phyloP scores from a whole-genome alignment of 2,113 vertebrate genomes.

The Catharus bicknelli region DNA sequence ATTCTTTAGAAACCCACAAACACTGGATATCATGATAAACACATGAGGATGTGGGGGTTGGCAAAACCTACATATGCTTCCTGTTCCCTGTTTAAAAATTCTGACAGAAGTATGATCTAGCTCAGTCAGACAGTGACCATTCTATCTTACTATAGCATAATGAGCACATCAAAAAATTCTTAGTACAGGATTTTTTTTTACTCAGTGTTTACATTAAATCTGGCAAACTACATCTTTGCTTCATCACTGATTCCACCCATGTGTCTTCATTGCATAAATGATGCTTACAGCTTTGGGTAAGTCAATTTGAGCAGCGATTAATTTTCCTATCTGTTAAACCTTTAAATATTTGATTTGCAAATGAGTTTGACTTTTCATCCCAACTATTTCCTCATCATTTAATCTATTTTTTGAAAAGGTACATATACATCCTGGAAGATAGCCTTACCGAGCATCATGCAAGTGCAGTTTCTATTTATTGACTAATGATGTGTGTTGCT shows the following conservation, averaged over 20 bases:
- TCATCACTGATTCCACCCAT: not conserved
- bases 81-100: not conserved
- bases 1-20: not conserved
- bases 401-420: not conserved
- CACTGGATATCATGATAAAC: not conserved
- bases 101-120: not conserved
- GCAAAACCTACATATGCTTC: not conserved
- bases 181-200: not conserved
- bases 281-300: not conserved
- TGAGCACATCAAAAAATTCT: not conserved
- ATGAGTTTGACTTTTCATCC: not conserved
- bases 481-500: not conserved
- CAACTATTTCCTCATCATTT: not conserved
- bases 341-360: constrained; percentile 33
- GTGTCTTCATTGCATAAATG: not conserved
- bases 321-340: not conserved
- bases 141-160: not conserved
- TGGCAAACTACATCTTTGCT: not conserved
- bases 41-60: not conserved
- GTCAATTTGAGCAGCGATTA: not conserved
- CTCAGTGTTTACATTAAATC: not conserved
- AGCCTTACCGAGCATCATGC: not conserved
- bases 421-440: not conserved
- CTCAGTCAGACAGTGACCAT: not conserved
- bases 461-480: not conserved